Evolutionary conservation across 92 coral and sea anemone genomes (phyloP), one percentile per base, ranked within the genome.

Genomic region (Ricordea florida): DNA sequence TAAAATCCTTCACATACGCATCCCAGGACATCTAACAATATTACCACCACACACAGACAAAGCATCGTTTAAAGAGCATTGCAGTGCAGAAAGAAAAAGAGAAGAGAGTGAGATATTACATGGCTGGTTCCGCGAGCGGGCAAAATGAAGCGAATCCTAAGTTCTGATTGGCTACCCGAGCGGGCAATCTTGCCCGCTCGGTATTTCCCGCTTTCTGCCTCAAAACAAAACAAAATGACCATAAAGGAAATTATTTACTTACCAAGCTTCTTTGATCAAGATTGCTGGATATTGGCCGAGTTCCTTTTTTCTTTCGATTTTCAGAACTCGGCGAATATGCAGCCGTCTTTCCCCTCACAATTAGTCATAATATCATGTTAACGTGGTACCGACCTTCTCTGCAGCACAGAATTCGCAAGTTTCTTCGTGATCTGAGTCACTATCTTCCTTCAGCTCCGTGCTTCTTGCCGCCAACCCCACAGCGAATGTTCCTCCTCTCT

Each of bases 361-460:
- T n/a, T 42, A n/a, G 2, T 15, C 50, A 44, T 9, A 30, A 16
- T 33, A 4, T 22, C 34, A 44, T 29, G 7, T 26, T 17, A 0
- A 4, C 10, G 10, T 3, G 1, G 29, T 15, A 6, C 85, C n/a
- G 38, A 91, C 97, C 97, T 91, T 90, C 69, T 94, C 98, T 15
- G 98, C 98, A 1, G 93, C 91, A 66, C 98, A 94, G 65, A 88
- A 89, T 87, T 94, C 97, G 81, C 98, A 94, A 0, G 93, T 80
- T 62, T 89, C 98, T 29, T 89, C 96, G 31, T 92, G 97, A 17
- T 86, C 98, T 15, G 97, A 89, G 29, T 81, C 92, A 5, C 77
- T 69, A 30, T 47, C 76, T 0, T 84, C 83, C 22, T 78, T 82
- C 6, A 83, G 53, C 50, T 83, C 85, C 22, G 81, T 53, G 34